These are phyloP conservation scores for Allophyes oxyacanthae DNA, from an alignment of 2,888 invertebrate species.

Conservation along the genomic window DNA sequence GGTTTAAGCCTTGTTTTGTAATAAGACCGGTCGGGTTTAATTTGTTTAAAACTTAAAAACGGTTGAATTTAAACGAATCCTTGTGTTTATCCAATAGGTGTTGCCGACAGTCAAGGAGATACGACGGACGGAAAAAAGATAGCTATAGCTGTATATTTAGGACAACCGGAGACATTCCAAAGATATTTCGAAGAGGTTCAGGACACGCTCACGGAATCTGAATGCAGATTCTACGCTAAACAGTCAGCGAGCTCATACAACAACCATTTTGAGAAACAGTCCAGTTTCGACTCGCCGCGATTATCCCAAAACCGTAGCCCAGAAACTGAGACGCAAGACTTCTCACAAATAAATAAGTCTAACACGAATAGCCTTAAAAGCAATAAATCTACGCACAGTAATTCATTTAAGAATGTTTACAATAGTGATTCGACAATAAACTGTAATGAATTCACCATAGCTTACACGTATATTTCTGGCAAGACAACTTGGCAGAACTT, in stretches of 20 bases:
- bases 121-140: conserved; percentile 96
- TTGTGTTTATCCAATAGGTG: conserved; percentile 69
- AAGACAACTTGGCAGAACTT: conserved; percentile 98
- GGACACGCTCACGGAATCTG: conserved; percentile 91
- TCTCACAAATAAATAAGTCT: conserved; percentile 83
- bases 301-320: conserved; percentile 85
- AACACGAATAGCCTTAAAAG: conserved; percentile 88
- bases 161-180: conserved; percentile 93
- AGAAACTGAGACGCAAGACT: conserved; percentile 82
- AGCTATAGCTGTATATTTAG: conserved; percentile 95
- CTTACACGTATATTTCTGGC: conserved; percentile 96
- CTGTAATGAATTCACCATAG: conserved; percentile 94
- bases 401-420: conserved; percentile 85
- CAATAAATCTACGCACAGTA: conserved; percentile 88
- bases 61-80: conserved; percentile 37
- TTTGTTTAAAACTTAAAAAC: conserved; percentile 7
- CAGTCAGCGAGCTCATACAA: conserved; percentile 81
- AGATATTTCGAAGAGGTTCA: conserved; percentile 92
- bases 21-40: too few relatives aligned
- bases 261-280: conserved; percentile 84
- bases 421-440: conserved; percentile 88
- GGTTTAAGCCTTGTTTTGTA: too few relatives aligned
- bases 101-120: conserved; percentile 90
- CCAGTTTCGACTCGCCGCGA: conserved; percentile 84
- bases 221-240: conserved; percentile 90